Evolutionary conservation across 2,797 vertebrate genomes (phyloP).

Genomic region (Emys orbicularis): DNA sequence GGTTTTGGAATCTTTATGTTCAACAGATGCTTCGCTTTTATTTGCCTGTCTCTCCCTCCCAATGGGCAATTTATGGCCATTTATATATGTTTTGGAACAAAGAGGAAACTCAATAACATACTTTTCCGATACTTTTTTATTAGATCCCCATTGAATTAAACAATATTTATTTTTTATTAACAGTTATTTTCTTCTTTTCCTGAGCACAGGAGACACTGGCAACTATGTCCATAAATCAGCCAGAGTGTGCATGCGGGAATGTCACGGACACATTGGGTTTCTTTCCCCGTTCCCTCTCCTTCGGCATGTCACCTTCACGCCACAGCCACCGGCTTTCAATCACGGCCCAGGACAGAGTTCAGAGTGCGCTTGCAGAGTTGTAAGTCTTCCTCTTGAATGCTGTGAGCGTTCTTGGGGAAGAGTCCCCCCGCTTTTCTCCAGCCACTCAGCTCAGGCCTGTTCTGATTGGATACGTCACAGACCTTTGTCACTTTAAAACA

Average conservation of each 20-base stretch:
- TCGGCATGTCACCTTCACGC: conserved; percentile 43
- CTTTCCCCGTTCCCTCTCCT: neutral
- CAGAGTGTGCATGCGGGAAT: neutral
- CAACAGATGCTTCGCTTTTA: conserved; percentile 37
- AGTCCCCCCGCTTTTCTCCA: neutral
- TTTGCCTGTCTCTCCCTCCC: neutral
- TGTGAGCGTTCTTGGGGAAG: neutral
- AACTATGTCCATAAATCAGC: conserved; percentile 44
- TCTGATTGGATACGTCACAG: neutral
- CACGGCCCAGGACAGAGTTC: neutral
- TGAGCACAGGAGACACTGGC: neutral
- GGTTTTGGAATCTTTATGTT: conserved; percentile 12
- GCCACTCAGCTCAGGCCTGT: neutral
- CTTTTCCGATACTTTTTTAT: conserved; percentile 53
- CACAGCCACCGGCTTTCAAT: neutral
- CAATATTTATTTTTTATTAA: conserved; percentile 62
- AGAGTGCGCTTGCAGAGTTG: conserved; percentile 41
- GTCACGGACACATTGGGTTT: neutral
- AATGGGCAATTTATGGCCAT: conserved; percentile 34
- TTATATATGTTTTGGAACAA: neutral
- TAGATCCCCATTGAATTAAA: conserved; percentile 50
- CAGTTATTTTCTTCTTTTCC: conserved; percentile 43
- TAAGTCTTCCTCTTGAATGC: conserved; percentile 34
- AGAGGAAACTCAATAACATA: conserved; percentile 20
- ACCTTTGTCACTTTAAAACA: conserved; percentile 8